Evolutionary conservation across 1,140 invertebrate species (phyloP).

Genomic region (Musca domestica): DNA sequence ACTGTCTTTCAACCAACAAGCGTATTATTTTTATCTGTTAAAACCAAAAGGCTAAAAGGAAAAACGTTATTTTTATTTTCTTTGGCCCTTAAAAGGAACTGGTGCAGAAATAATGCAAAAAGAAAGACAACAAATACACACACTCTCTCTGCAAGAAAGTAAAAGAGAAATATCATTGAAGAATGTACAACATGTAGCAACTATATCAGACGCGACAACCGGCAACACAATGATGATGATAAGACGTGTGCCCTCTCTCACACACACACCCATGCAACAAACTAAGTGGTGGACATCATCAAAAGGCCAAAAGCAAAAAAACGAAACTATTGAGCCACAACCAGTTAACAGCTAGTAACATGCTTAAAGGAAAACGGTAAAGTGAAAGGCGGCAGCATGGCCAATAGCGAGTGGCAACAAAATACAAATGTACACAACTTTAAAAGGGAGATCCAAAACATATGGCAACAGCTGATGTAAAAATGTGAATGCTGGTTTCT

Average conservation of each 20-base stretch:
- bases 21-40: no score
- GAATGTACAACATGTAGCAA: neutral
- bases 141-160: no score
- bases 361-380: no score
- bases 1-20: no score
- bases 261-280: neutral
- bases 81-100: no score
- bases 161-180: no score
- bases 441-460: neutral
- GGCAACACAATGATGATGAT: neutral
- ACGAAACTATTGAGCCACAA: no score
- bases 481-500: neutral
- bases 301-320: neutral
- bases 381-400: neutral
- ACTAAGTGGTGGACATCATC: slow-evolving; percentile 1
- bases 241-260: neutral
- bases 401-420: neutral
- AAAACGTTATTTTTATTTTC: no score
- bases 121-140: no score
- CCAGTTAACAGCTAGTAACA: no score
- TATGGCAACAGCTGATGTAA: slow-evolving; percentile 13
- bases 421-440: neutral
- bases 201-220: slow-evolving; percentile 4
- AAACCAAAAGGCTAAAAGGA: no score
- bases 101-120: slow-evolving; percentile 6